Conservation (phyloP, 92 coral and sea anemone species). For the Chrysogorgia sp. region DNA sequence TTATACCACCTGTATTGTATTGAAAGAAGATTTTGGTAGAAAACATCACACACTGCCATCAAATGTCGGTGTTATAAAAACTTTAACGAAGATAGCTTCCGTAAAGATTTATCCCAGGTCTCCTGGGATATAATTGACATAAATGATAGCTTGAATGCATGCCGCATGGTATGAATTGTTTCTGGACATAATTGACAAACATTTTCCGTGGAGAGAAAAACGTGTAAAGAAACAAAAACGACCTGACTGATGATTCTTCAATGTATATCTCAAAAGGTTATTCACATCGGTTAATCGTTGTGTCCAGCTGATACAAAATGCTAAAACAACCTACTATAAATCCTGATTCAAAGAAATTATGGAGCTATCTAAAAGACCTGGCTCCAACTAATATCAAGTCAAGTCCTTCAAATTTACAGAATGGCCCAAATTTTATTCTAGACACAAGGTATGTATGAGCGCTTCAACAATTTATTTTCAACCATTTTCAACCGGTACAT, state of each 20-base stretch:
- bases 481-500: constrained; percentile 24
- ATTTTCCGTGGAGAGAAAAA: not conserved
- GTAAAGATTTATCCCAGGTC: constrained; percentile 19
- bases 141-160: constrained; percentile 26
- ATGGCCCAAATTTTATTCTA: constrained; percentile 1
- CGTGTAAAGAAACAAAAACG: constrained; percentile 21
- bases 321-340: constrained; percentile 35
- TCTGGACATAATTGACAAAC: constrained; percentile 30
- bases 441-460: constrained; percentile 26
- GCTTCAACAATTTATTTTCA: constrained; percentile 39
- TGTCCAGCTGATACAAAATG: constrained; percentile 37
- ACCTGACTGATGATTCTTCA: constrained; percentile 51
- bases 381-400: constrained; percentile 23
- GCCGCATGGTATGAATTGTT: constrained; percentile 37
- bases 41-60: constrained; percentile 44
- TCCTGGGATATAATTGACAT: constrained; percentile 37
- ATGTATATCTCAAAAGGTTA: constrained; percentile 23
- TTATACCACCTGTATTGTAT: constrained; percentile 40
- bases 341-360: constrained; percentile 37
- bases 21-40: constrained; percentile 38
- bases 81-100: constrained; percentile 23
- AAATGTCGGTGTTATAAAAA: constrained; percentile 36
- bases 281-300: constrained; percentile 22
- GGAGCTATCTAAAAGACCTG: constrained; percentile 28
- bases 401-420: constrained; percentile 20